Base-by-base conservation (phyloP, 1,140 invertebrate species). In the Nasonia longicornis region DNA sequence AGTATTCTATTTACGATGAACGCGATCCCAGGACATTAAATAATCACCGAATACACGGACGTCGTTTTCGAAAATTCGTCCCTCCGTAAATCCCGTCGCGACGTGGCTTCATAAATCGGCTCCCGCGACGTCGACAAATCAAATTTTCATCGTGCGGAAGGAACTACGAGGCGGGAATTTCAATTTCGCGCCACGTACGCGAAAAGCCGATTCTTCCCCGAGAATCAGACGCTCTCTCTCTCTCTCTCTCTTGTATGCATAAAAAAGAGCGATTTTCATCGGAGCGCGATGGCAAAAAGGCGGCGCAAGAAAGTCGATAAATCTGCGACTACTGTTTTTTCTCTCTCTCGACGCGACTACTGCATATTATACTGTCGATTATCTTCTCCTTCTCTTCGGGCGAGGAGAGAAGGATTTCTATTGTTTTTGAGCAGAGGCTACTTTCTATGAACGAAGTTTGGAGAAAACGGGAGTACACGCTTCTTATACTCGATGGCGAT, bases 271-370 rank as follows among this genome's bases (percentile, higher is more conserved):
- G 45, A 48, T 48, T 48, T 16, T 16, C 45, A 16, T 20, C 4
- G 52, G 20, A 4, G 20, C 45, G 45, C 45, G 52, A 58, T 20
- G 52, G 52, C 52, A 58, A 58, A 58, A 58, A 58, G 52, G 22
- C 14, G 3, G n/a, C 16, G 3, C 10, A 76, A 73, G 22, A 52
- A 64, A 26, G 35, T 66, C 74, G 48, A 76, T 74, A 76, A 64
- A 66, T 38, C 42, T 42, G 31, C 35, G 31, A 42, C 74, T 76
- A 22, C 64, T 35, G n/a, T 66, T 26, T 14, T 3, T 29, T 75
- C 22, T 63, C 10, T 64, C 31, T 26, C 14, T 11, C 16, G 10
- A 7, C 10, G 14, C 29, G 31, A 29, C n/a, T 22, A 64, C 58
- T 75, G n/a, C 22, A 11, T 75, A 63, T 2, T n/a, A 11, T 75